A percentile compares a stretch with the other conserved stretches of the same genome.
These are phyloP conservation scores for Lucinisca nassula DNA, from an alignment of 2,888 invertebrate genomes.

Conservation along the genomic window DNA sequence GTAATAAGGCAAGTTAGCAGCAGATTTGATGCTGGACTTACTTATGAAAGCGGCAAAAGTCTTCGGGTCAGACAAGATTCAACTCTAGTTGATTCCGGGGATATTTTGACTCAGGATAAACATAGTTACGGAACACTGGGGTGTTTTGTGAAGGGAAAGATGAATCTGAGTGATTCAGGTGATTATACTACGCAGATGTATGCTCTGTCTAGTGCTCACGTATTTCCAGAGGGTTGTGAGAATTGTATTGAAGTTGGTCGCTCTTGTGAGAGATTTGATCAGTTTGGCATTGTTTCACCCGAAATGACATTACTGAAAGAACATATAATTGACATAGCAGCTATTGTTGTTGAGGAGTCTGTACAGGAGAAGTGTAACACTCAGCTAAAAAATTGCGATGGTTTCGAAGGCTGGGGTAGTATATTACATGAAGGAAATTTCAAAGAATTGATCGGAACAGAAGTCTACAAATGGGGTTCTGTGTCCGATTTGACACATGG, in stretches of 20 bases:
- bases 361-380: neutral
- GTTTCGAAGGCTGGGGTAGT: neutral
- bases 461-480: neutral
- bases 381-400: neutral
- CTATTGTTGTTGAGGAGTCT: neutral
- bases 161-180: neutral
- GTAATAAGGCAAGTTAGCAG: neutral
- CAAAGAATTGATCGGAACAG: neutral
- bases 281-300: neutral
- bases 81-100: too few relatives aligned
- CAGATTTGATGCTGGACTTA: neutral
- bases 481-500: neutral
- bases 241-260: neutral
- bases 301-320: neutral
- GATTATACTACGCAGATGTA: neutral
- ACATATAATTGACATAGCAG: neutral
- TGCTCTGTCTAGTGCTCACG: neutral
- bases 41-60: neutral
- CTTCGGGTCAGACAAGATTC: neutral
- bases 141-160: neutral
- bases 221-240: neutral
- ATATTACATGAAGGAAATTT: neutral
- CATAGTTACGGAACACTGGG: neutral
- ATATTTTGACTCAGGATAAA: neutral
- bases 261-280: neutral